These are phyloP conservation scores for Drosophila aldrichi DNA, from an alignment of 2,888 invertebrate species.

Conservation along the genomic window DNA sequence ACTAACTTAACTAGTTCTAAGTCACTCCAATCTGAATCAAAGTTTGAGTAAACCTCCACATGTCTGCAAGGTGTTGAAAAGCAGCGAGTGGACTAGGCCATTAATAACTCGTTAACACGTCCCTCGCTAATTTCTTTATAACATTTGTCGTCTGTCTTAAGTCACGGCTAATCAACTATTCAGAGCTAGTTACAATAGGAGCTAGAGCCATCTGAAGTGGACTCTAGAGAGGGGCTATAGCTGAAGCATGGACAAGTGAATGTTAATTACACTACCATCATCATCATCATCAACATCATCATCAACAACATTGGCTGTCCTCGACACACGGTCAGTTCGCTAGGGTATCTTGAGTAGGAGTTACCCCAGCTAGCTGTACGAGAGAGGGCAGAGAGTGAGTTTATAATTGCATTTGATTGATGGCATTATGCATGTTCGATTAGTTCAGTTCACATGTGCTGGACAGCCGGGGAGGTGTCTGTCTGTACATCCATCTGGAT, in stretches of 20 bases:
- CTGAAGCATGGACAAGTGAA: slow-evolving; percentile 14
- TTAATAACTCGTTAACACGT: slow-evolving; percentile 23
- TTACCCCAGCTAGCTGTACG: neutral
- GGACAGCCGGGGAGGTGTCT: neutral
- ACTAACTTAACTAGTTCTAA: no score
- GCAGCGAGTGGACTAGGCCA: neutral
- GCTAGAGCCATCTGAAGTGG: slow-evolving; percentile 15
- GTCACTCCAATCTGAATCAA: neutral
- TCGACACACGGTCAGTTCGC: neutral
- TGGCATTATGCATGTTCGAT: slow-evolving; percentile 67
- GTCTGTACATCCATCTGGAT: slow-evolving; percentile 3
- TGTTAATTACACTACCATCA: slow-evolving; percentile 41
- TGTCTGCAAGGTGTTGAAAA: no score
- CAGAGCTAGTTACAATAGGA: slow-evolving; percentile 33
- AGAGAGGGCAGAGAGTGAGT: slow-evolving; percentile 30
- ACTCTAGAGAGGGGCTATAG: neutral
- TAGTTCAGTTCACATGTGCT: slow-evolving; percentile 9
- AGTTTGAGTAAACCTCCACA: neutral
- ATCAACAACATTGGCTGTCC: slow-evolving; percentile 10
- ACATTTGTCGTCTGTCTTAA: slow-evolving; percentile 5
- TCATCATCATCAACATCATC: neutral
- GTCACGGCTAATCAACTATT: slow-evolving; percentile 38
- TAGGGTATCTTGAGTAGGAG: neutral
- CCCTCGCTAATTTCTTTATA: slow-evolving; percentile 15
- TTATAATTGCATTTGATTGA: slow-evolving; percentile 78